Base-by-base conservation (phyloP, 2,888 invertebrate genomes). In the Drosophila kuntzei region DNA sequence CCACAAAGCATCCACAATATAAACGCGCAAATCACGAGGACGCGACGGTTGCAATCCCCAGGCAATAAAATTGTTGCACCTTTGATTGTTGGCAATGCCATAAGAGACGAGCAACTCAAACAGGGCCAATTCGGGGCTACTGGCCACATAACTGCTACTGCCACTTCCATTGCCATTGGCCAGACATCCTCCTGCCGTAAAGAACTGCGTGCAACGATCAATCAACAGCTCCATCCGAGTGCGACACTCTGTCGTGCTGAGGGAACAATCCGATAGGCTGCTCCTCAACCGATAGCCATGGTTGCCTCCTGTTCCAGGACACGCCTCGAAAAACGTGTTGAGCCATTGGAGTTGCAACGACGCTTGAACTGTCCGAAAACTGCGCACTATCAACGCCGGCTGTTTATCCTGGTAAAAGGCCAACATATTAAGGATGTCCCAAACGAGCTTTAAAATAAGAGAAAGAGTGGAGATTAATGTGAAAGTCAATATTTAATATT, bases 401-500 rank as follows among this genome's bases (percentile, higher is more conserved):
- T 92, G 90, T 22, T 89, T 89, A 34, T 90, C 88, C 79, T 92
- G 91, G 63, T 91, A 90, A 62, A 90, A 91, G 9, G 91, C 79
- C 32, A 92, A 49, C 74, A 91, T 88, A 59, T 92, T 92, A 2
- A 92, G 76, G 29, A 92, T 84, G 37, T 92, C 92, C 92, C 92
- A 92, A 14, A 92, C 80, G 29, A 91, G 76, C 91, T 92, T n/a
- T n/a, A 44, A 5, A 54, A 25, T 0, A 5, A 25, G 1, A 14
- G 0, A 32, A 37, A 18, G n/a, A n/a, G n/a, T n/a, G n/a, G n/a
- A n/a, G n/a, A n/a, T n/a, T n/a, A n/a, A n/a, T n/a, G n/a, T n/a
- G n/a, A n/a, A n/a, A n/a, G n/a, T n/a, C n/a, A n/a, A n/a, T n/a
- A n/a, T n/a, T n/a, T n/a, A n/a, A n/a, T n/a, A n/a, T n/a, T n/a